These are phyloP conservation scores for Idaea aversata DNA, from an alignment of 2,888 invertebrate genomes.

Conservation along the genomic window DNA sequence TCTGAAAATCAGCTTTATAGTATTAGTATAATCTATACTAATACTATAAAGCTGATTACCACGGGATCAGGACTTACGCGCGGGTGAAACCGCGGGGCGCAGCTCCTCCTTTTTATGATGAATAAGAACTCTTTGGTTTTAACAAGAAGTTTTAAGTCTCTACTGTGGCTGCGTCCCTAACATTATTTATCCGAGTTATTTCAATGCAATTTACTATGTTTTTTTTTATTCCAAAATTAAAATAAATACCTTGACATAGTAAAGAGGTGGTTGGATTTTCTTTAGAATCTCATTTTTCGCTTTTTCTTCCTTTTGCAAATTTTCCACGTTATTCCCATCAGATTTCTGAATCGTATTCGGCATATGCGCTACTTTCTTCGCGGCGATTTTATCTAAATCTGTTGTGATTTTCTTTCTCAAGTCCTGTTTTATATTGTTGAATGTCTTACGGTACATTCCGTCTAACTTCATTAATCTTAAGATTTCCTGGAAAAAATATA, in stretches of 20 bases:
- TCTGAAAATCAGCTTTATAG: too few species aligned
- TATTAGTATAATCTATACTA: too few species aligned
- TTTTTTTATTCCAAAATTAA: too few species aligned
- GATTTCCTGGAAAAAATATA: constrained; percentile 29
- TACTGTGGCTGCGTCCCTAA: too few species aligned
- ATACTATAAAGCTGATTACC: too few species aligned
- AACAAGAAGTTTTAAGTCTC: too few species aligned
- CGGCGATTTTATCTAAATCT: neutral
- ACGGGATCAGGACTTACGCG: too few species aligned
- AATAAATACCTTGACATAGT: constrained; percentile 45
- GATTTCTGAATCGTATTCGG: neutral
- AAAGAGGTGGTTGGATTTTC: constrained; percentile 23
- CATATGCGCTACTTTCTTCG: neutral
- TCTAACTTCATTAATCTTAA: constrained; percentile 31
- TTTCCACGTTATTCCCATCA: neutral
- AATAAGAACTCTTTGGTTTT: too few species aligned
- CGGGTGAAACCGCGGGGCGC: too few species aligned
- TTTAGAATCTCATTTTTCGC: neutral
- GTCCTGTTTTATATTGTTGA: constrained; percentile 15
- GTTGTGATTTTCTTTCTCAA: constrained; percentile 13
- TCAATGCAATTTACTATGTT: too few species aligned
- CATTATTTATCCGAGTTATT: too few species aligned
- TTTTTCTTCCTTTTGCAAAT: neutral
- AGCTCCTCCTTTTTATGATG: too few species aligned
- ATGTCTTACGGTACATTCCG: constrained; percentile 19